phyloP scores from a whole-genome alignment of 2,797 vertebrate species.

The Crocodylus rhombifer region DNA sequence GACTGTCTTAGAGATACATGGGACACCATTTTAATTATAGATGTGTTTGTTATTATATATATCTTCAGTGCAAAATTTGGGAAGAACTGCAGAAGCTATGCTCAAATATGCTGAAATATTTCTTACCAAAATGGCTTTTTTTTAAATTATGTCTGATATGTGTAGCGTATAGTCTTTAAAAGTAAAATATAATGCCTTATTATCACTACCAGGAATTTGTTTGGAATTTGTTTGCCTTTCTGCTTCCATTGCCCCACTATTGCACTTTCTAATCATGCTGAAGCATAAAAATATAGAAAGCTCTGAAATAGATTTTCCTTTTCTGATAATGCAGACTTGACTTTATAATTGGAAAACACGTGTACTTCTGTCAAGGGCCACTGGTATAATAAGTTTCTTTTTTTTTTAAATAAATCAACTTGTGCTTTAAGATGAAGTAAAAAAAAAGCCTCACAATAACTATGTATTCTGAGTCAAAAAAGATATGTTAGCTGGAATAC shows the following conservation, averaged over 20 bases:
- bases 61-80: neutral
- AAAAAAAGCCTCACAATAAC: neutral
- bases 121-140: neutral
- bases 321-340: slow-evolving; percentile 19
- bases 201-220: neutral
- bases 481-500: neutral
- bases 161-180: neutral
- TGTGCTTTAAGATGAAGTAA: slow-evolving; percentile 11
- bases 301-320: neutral
- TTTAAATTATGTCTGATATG: neutral
- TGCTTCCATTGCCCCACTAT: neutral
- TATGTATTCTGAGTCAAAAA: neutral
- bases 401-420: neutral
- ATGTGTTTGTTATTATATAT: neutral
- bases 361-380: neutral
- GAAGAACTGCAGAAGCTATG: neutral
- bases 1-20: neutral
- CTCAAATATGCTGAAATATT: neutral
- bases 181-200: neutral
- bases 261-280: neutral
- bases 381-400: neutral
- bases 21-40: accelerated
- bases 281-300: neutral
- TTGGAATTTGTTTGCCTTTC: slow-evolving; percentile 1
- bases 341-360: slow-evolving; percentile 7